These are phyloP conservation scores for Nansenia antarctica DNA, from an alignment of 2,113 vertebrate species.

Conservation along the genomic window DNA sequence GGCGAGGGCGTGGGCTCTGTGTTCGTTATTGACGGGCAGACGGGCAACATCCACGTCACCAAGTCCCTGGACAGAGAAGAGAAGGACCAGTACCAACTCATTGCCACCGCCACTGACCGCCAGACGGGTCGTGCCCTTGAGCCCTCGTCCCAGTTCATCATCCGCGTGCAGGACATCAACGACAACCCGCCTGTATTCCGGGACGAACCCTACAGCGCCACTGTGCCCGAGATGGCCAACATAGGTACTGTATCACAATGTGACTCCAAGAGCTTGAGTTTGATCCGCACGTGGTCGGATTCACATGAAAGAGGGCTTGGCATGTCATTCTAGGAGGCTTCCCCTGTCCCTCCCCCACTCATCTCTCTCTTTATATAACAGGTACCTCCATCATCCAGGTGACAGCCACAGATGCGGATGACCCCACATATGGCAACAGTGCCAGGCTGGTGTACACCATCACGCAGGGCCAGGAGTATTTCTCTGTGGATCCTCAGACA, in stretches of 20 bases:
- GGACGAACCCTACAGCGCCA: slow-evolving; percentile 80
- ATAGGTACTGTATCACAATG: slow-evolving; percentile 74
- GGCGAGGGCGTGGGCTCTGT: slow-evolving; percentile 90
- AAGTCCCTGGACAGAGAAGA: slow-evolving; percentile 89
- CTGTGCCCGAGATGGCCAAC: slow-evolving; percentile 88
- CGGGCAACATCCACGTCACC: slow-evolving; percentile 90
- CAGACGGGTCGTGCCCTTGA: slow-evolving; percentile 84
- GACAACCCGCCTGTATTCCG: slow-evolving; percentile 88
- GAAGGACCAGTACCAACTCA: slow-evolving; percentile 85
- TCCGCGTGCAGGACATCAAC: slow-evolving; percentile 91
- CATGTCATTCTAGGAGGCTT: not conserved
- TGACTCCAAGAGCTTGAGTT: not conserved
- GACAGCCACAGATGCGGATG: slow-evolving; percentile 86
- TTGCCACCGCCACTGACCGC: slow-evolving; percentile 84
- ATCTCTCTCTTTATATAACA: slow-evolving; percentile 46
- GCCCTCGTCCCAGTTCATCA: slow-evolving; percentile 87
- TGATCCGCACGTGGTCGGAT: not conserved
- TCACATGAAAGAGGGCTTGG: not conserved
- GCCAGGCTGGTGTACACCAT: slow-evolving; percentile 87
- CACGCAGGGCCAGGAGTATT: slow-evolving; percentile 84
- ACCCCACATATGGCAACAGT: slow-evolving; percentile 88
- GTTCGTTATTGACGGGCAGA: slow-evolving; percentile 87
- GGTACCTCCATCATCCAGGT: slow-evolving; percentile 82
- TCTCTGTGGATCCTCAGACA: slow-evolving; percentile 90
- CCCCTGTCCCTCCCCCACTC: slow-evolving; percentile 8